A percentile compares a stretch with the other conserved stretches of the same genome.
Evolutionary conservation across 1,140 invertebrate genomes (phyloP).

Genomic region (Meloidogyne chitwoodi): DNA sequence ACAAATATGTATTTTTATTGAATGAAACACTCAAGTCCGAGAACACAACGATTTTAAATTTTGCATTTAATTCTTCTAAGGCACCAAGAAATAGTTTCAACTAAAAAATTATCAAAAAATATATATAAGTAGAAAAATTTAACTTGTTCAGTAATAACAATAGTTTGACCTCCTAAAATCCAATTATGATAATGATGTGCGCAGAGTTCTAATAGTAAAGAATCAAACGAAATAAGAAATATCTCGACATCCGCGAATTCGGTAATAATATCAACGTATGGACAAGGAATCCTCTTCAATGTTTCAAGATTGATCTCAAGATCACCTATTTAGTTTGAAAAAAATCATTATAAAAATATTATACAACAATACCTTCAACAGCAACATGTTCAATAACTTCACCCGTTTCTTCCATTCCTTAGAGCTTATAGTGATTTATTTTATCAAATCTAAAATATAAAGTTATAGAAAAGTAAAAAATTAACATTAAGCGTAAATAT

Average conservation of each 20-base stretch:
- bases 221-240: conserved; percentile 57
- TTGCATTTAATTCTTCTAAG: conserved; percentile 49
- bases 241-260: conserved; percentile 60
- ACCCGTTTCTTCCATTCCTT: conserved; percentile 10
- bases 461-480: not conserved
- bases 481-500: too few species aligned
- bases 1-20: conserved; percentile 46
- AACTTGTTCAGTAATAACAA: conserved; percentile 52
- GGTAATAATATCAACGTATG: conserved; percentile 50
- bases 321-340: not conserved
- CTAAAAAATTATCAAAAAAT: conserved; percentile 16
- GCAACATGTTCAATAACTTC: conserved; percentile 3
- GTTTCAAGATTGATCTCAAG: conserved; percentile 20
- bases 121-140: not conserved
- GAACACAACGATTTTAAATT: conserved; percentile 57
- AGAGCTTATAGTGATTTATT: not conserved
- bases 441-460: not conserved
- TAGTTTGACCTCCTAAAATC: conserved; percentile 54
- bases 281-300: conserved; percentile 34
- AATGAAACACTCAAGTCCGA: conserved; percentile 45
- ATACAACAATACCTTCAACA: not conserved
- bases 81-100: conserved; percentile 45
- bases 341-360: not conserved
- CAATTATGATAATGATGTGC: conserved; percentile 59
- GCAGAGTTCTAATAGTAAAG: conserved; percentile 48